A percentile compares a stretch with the other conserved stretches of the same genome.
Evolutionary conservation across 1,140 invertebrate species (phyloP).

Genomic region (Drosophila biarmipes): DNA sequence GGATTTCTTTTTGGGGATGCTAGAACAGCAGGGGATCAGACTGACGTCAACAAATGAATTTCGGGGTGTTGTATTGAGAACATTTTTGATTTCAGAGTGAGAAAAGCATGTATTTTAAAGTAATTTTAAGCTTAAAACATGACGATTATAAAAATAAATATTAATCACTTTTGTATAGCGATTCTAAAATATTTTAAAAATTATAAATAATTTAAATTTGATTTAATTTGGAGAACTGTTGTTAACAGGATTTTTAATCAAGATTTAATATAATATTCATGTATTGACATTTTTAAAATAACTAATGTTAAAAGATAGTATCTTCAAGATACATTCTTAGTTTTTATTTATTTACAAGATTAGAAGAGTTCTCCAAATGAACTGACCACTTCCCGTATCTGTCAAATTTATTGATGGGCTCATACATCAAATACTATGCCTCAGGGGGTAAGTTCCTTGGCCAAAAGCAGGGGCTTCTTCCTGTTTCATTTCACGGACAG

Average conservation of each 20-base stretch:
- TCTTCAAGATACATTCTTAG: no score
- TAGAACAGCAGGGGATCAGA: constrained; percentile 13
- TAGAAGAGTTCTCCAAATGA: constrained; percentile 3
- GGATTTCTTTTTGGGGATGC: constrained; percentile 15
- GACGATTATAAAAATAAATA: no score
- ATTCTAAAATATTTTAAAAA: no score
- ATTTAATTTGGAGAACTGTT: no score
- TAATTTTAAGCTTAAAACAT: background rate
- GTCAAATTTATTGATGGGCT: constrained; percentile 43
- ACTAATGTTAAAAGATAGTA: no score
- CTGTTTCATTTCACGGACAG: constrained; percentile 41
- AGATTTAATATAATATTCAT: no score
- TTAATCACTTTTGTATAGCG: no score
- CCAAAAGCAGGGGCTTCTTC: background rate
- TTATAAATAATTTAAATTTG: no score
- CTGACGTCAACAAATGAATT: constrained; percentile 29
- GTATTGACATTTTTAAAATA: no score
- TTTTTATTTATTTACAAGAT: background rate
- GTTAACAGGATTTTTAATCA: no score
- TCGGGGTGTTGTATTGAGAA: constrained; percentile 1
- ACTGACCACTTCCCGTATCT: constrained; percentile 39
- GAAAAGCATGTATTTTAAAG: background rate
- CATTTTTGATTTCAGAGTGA: background rate
- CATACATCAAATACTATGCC: constrained; percentile 33
- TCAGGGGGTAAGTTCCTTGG: background rate